Base-by-base conservation (phyloP, 1,140 invertebrate genomes). In the Cydia pomonella region DNA sequence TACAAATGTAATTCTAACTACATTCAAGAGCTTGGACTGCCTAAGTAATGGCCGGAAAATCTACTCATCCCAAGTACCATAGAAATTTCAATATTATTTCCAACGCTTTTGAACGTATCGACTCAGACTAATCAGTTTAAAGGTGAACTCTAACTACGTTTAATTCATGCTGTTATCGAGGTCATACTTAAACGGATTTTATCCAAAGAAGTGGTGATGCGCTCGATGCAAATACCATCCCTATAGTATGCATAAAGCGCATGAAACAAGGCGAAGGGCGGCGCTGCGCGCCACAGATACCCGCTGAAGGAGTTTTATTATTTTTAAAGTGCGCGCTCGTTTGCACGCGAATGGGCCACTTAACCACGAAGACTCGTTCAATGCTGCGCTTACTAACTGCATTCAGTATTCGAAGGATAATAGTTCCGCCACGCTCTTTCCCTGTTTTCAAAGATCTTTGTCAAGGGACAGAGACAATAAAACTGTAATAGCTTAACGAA, bases 261-360 rank as follows among this genome's bases (percentile, higher is more conserved):
- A 38, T 69, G n/a, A 38, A 41, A 33, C 64, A 69, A 33, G 64
- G 29, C 64, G 27, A 64, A 69, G 64, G 64, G 64, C 64, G 64
- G 33, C 53, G 9, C 33, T 64, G 63, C 82, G 74, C 66, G 74
- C 53, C 74, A 75, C 75, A 53, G 77, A 82, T 77, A 82, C 75
- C 80, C 75, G 81, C 73, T 84, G 81, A 88, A 91, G 89, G 83
- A 87, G 82, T 92, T 92, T 91, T 89, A 92, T 93, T 92, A 92
- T 93, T 92, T 93, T 92, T 92, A 90, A 88, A 92, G 91, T 87
- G 86, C 86, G 84, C 87, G 90, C 89, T 92, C 93, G 93, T 93
- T 93, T 93, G 93, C 91, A 93, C 90, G 92, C 86, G 92, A 93
- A 93, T 93, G 87, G 90, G 87, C 91, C 90, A 93, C 93, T 93